A percentile compares a stretch with the other conserved stretches of the same genome.
phyloP scores from a whole-genome alignment of 2,888 invertebrate genomes.

The Corythucha ciliata region DNA sequence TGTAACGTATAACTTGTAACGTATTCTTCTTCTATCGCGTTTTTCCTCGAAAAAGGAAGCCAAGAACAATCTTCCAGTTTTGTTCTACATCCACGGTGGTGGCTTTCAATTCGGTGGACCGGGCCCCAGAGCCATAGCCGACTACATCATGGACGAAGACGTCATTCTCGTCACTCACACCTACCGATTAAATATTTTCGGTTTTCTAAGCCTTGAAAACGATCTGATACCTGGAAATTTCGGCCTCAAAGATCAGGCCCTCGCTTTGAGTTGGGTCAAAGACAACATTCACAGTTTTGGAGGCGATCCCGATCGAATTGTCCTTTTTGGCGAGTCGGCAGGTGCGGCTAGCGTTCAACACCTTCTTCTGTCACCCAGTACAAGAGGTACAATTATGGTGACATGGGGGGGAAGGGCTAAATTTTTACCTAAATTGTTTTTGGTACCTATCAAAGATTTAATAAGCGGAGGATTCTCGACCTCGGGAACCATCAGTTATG shows the following conservation, averaged over 20 bases:
- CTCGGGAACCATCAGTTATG: too few relatives aligned
- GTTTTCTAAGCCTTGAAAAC: conserved; percentile 72
- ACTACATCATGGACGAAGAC: conserved; percentile 31
- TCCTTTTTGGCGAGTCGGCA: conserved; percentile 68
- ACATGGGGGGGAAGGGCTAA: too few relatives aligned
- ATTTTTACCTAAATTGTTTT: too few relatives aligned
- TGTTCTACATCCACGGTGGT: background rate
- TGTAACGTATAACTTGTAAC: too few relatives aligned
- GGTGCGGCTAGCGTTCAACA: conserved; percentile 70
- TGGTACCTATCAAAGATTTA: too few relatives aligned
- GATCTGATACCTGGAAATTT: conserved; percentile 69
- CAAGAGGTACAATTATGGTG: too few relatives aligned
- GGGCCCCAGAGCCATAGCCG: background rate
- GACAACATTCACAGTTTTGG: conserved; percentile 66
- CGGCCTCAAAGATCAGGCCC: conserved; percentile 71
- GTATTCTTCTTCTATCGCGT: background rate
- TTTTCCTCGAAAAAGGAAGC: too few relatives aligned
- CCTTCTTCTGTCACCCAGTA: conserved; percentile 50
- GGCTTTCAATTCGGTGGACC: background rate
- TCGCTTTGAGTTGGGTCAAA: conserved; percentile 67
- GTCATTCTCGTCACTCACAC: conserved; percentile 70
- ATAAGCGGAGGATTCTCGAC: too few relatives aligned
- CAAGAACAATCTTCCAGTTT: background rate
- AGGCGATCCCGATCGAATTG: conserved; percentile 64
- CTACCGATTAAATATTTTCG: conserved; percentile 70